Percentiles rank a stretch among this genome's conserved stretches.
Evolutionary conservation across 2,888 invertebrate species (phyloP).

Genomic region (Hypsopygia costalis): DNA sequence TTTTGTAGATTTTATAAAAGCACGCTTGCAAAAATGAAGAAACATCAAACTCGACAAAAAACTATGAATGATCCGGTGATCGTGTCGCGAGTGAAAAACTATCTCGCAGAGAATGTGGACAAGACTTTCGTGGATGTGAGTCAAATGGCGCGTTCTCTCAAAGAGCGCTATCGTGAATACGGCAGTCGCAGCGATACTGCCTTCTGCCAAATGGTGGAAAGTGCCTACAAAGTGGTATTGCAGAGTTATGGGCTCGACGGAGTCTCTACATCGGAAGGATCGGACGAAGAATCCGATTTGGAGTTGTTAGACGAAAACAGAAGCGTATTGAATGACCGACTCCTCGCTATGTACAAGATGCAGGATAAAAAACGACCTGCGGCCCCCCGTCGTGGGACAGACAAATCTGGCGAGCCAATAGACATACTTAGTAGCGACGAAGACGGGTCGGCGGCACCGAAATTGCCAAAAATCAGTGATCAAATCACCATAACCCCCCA

Average conservation of each 20-base stretch:
- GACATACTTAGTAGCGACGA: slow-evolving; percentile 70
- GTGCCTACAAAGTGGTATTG: slow-evolving; percentile 87
- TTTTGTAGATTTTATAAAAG: slow-evolving; percentile 2
- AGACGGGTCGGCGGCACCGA: slow-evolving; percentile 63
- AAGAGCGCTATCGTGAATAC: slow-evolving; percentile 87
- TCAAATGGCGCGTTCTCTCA: slow-evolving; percentile 90
- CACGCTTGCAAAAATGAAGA: slow-evolving; percentile 57
- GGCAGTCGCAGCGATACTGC: slow-evolving; percentile 88
- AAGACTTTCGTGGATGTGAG: slow-evolving; percentile 91
- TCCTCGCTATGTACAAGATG: slow-evolving; percentile 74
- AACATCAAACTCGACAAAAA: slow-evolving; percentile 71
- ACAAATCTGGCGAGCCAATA: slow-evolving; percentile 67
- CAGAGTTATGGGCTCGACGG: slow-evolving; percentile 84
- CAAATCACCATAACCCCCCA: slow-evolving; percentile 74
- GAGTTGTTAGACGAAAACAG: slow-evolving; percentile 91
- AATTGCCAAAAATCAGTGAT: slow-evolving; percentile 71
- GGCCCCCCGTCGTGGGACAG: slow-evolving; percentile 50
- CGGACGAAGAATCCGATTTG: slow-evolving; percentile 83
- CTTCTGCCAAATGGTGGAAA: slow-evolving; percentile 89
- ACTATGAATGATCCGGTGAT: slow-evolving; percentile 77
- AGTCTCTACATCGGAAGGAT: slow-evolving; percentile 79
- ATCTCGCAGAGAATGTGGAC: slow-evolving; percentile 89
- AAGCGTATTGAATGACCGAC: slow-evolving; percentile 83
- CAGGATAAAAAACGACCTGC: slow-evolving; percentile 70
- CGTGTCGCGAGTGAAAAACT: slow-evolving; percentile 84